phyloP scores from a whole-genome alignment of 2,888 invertebrate species.

The Nemapogon koenigi region DNA sequence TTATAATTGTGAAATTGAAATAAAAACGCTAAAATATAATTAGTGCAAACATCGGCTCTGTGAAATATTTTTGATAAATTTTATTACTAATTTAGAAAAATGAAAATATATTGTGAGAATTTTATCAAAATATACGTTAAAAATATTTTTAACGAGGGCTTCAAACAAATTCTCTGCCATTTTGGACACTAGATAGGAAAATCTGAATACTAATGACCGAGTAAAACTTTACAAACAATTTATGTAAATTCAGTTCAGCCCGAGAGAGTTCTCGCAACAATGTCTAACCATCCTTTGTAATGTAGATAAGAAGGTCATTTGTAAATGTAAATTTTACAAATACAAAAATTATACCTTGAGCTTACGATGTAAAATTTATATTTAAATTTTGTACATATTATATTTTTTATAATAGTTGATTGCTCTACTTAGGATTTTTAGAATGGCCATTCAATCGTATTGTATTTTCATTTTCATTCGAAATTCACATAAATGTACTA shows the following conservation, averaged over 20 bases:
- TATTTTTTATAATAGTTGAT: not conserved
- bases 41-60: too few species aligned
- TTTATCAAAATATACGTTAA: not conserved
- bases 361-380: not conserved
- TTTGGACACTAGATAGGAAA: constrained; percentile 8
- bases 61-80: too few species aligned
- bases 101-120: not conserved
- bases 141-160: constrained; percentile 1
- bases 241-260: constrained; percentile 4
- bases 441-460: not conserved
- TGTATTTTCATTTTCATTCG: too few species aligned
- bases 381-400: not conserved
- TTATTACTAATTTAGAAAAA: not conserved
- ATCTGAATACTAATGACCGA: constrained; percentile 7
- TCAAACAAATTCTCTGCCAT: constrained; percentile 2
- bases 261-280: constrained; percentile 1
- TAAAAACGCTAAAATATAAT: too few species aligned
- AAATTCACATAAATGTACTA: not conserved
- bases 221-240: constrained; percentile 7
- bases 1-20: not conserved
- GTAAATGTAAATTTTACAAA: not conserved
- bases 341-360: not conserved
- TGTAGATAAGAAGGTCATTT: constrained; percentile 1
- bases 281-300: not conserved
- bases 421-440: not conserved